Conservation (phyloP, 1,140 invertebrate species). For the Neotoxoptera formosana region DNA sequence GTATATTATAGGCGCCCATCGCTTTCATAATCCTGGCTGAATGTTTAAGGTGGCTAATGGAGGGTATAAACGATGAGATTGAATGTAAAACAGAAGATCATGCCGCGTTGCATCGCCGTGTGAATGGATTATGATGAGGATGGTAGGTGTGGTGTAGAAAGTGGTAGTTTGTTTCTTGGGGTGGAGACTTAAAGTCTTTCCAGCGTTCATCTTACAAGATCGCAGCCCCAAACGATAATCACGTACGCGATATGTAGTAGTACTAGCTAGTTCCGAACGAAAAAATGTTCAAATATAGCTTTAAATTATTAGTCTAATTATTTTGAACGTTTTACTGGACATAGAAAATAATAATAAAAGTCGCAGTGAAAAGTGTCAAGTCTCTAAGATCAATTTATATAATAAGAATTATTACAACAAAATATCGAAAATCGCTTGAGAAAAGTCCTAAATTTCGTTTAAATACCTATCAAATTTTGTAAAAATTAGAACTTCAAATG, state of each 20-base stretch:
- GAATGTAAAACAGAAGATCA: constrained; percentile 11
- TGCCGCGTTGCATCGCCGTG: neutral
- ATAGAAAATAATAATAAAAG: too few species aligned
- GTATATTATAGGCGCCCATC: neutral
- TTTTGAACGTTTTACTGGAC: too few species aligned
- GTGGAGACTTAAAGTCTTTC: neutral
- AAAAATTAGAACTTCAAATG: too few species aligned
- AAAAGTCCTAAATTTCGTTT: too few species aligned
- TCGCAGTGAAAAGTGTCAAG: too few species aligned
- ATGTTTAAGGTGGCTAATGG: constrained; percentile 36
- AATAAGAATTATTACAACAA: too few species aligned
- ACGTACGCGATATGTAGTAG: neutral
- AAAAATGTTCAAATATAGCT: neutral
- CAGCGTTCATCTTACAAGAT: neutral
- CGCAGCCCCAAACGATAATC: neutral
- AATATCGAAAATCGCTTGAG: too few species aligned
- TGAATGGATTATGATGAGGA: neutral
- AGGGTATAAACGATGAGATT: constrained; percentile 29
- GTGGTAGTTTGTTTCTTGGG: neutral
- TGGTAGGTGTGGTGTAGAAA: neutral
- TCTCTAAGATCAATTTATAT: too few species aligned
- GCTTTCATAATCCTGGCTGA: constrained; percentile 9
- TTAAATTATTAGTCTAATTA: neutral
- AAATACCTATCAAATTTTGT: too few species aligned
- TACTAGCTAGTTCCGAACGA: neutral